Evolutionary conservation across 2,797 vertebrate genomes (phyloP).

Genomic region (Hybognathus amarus): DNA sequence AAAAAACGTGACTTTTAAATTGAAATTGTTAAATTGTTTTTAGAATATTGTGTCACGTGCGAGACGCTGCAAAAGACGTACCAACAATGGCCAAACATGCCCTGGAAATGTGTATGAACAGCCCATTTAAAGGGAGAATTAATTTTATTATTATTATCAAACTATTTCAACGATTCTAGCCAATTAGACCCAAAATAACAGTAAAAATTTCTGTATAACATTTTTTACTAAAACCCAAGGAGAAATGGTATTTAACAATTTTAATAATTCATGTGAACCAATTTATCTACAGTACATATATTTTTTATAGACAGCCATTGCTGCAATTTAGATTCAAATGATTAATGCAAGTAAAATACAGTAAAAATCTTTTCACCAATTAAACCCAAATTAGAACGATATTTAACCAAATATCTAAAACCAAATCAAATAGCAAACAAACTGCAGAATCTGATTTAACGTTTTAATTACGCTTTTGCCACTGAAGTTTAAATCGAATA

Average conservation of each 20-base stretch:
- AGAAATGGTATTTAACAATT: not conserved
- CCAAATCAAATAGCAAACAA: no score
- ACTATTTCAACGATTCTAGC: not conserved
- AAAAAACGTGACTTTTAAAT: not conserved
- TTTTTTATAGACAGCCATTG: not conserved
- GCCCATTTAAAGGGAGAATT: no score
- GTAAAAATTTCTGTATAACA: not conserved
- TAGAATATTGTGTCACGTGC: not conserved
- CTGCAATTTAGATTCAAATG: not conserved
- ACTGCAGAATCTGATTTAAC: not conserved
- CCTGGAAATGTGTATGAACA: no score
- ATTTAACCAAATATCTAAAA: not conserved
- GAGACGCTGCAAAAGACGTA: not conserved
- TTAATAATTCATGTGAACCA: not conserved
- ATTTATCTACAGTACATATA: not conserved
- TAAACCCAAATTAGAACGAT: not conserved
- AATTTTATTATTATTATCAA: no score
- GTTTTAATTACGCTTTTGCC: not conserved
- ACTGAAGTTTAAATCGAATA: not conserved
- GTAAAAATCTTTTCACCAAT: not conserved
- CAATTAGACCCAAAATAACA: not conserved
- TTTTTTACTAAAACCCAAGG: not conserved
- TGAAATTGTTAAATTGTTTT: not conserved
- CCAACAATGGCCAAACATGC: no score
- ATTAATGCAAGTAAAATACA: not conserved